A percentile compares a stretch with the other conserved stretches of the same genome.
Conservation (phyloP, 1,140 invertebrate genomes). For the Ridgeia piscesae region DNA sequence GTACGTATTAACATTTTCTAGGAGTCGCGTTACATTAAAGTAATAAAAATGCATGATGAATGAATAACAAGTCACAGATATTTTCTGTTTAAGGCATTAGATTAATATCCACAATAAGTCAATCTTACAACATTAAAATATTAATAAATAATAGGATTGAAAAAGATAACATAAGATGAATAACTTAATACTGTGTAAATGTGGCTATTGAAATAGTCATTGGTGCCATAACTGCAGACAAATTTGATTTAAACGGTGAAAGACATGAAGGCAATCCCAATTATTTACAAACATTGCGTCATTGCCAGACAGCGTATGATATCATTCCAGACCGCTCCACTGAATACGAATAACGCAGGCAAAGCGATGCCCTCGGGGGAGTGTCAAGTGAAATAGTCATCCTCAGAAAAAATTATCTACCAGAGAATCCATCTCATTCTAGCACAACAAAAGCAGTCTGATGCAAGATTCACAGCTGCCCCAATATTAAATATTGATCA, state of each 20-base stretch:
- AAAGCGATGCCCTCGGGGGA: neutral
- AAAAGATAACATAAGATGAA: too few species aligned
- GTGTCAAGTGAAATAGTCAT: too few species aligned
- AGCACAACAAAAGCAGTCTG: neutral
- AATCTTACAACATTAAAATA: too few species aligned
- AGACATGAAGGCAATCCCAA: neutral
- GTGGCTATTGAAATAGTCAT: neutral
- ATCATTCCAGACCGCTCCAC: neutral
- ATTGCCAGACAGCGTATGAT: neutral
- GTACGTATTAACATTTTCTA: neutral
- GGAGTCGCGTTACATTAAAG: neutral
- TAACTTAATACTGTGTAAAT: too few species aligned
- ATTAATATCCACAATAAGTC: too few species aligned
- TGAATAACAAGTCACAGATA: neutral
- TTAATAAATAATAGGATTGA: too few species aligned
- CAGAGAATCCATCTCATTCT: neutral
- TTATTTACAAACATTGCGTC: neutral
- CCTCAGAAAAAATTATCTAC: neutral
- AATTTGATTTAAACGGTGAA: neutral
- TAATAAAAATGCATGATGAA: neutral
- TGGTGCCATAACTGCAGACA: neutral
- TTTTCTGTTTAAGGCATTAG: too few species aligned
- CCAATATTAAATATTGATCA: neutral
- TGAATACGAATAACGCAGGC: neutral
- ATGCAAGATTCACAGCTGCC: neutral